Conservation (phyloP, 2,797 vertebrate genomes). For the Poeciliopsis turneri region DNA sequence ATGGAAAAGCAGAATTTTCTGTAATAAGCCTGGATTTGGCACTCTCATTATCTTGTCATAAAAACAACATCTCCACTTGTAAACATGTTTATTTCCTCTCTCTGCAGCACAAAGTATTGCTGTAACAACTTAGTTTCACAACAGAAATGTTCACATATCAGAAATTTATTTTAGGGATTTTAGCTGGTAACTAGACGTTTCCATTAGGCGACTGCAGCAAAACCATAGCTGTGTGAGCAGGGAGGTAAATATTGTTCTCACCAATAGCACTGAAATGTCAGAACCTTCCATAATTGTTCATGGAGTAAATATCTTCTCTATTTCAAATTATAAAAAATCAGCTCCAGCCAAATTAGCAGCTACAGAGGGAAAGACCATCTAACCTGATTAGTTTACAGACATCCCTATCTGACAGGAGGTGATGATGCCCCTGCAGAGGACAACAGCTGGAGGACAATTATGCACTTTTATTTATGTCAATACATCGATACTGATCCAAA, state of each 20-base stretch:
- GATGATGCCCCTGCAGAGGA: constrained; percentile 10
- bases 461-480: constrained; percentile 6
- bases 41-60: constrained; percentile 16
- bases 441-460: constrained; percentile 27
- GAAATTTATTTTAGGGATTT: constrained; percentile 49
- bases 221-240: constrained; percentile 28
- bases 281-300: constrained; percentile 8
- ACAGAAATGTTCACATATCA: constrained; percentile 49
- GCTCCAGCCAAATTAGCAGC: constrained; percentile 11
- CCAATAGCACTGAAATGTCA: constrained; percentile 49
- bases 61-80: neutral
- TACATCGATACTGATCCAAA: neutral
- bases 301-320: constrained; percentile 21
- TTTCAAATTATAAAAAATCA: constrained; percentile 16
- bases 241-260: constrained; percentile 2
- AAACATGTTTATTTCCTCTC: neutral
- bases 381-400: constrained; percentile 18
- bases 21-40: neutral
- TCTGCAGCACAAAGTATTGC: constrained; percentile 22
- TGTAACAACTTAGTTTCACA: constrained; percentile 15
- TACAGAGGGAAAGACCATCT: constrained; percentile 1
- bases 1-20: constrained; percentile 6
- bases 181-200: constrained; percentile 25
- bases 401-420: constrained; percentile 14
- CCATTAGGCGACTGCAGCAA: constrained; percentile 32